Base-by-base conservation (phyloP, 2,888 invertebrate genomes). In the Erebia epiphron region DNA sequence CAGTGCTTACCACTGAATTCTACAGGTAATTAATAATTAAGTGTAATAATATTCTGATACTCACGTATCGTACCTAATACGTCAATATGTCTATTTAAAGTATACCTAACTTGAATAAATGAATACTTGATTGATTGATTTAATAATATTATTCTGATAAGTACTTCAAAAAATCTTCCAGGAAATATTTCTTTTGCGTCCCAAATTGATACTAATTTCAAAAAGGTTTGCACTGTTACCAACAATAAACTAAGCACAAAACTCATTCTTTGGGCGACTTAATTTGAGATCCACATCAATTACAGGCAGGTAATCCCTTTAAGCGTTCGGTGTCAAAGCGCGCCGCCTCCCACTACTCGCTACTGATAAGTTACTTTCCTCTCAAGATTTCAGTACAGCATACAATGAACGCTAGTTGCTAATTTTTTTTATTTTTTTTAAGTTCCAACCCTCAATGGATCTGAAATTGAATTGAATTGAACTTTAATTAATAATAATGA, bases 281-380 rank as follows among this genome's bases (percentile, higher is more conserved):
- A 86, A 88, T 89, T 88, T 82, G 83, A 85, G 79, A 83, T 84
- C 80, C 82, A 84, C 85, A n/a, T n/a, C n/a, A 86, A 89, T 88
- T 89, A 89, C 84, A 84, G 83, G 77, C 80, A 79, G 78, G 77
- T 80, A 78, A 80, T 77, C 83, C 84, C 82, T 86, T 86, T 84
- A 73, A 79, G 86, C 82, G 84, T 87, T 83, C 77, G 79, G 83
- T 88, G 85, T 88, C 88, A 88, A 88, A 87, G 86, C 81, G 35
- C 71, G 76, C 78, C 79, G 62, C 50, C 50, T 50, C 74, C 57
- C 64, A 57, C 68, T 57, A 41, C 35, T n/a, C 54, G 35, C 26
- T 41, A 65, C 43, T 57, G 13, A 13, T 50, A 50, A 50, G 13
- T 46, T 43, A 52, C 35, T 50, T 57, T 73, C 74, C 73, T 72